Percentiles rank a stretch among this genome's conserved stretches.
Conservation (phyloP, 2,113 vertebrate genomes). For the Chloebia gouldiae region DNA sequence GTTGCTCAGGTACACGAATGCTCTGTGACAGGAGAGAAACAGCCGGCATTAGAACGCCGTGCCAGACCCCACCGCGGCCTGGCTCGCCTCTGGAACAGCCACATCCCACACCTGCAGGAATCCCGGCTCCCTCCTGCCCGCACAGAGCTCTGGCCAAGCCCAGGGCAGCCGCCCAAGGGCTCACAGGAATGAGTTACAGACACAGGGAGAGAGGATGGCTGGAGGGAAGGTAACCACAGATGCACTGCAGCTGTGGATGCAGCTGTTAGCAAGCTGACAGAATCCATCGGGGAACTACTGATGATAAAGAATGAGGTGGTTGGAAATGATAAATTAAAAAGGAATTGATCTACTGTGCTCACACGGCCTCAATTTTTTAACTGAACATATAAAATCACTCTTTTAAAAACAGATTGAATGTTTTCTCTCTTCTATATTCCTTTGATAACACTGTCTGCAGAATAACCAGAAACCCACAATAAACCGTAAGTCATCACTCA, state of each 20-base stretch:
- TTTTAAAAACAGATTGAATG: neutral
- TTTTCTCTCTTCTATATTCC: neutral
- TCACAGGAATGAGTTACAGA: neutral
- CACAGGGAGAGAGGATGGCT: neutral
- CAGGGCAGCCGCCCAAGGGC: neutral
- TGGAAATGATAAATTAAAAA: neutral
- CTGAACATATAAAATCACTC: neutral
- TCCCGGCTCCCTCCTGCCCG: neutral
- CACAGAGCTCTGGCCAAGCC: neutral
- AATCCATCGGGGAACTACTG: neutral
- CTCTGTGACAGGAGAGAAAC: slow-evolving; percentile 73
- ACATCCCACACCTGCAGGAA: neutral
- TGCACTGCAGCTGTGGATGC: neutral
- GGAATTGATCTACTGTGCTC: neutral
- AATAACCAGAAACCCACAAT: neutral
- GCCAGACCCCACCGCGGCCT: neutral
- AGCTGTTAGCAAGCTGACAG: neutral
- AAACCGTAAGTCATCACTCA: neutral
- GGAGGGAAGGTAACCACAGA: neutral
- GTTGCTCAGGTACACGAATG: slow-evolving; percentile 98
- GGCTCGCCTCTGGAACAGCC: neutral
- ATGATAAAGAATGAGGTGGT: neutral
- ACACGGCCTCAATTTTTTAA: neutral
- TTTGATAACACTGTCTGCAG: neutral
- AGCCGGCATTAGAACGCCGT: neutral